Evolutionary conservation across 2,113 vertebrate genomes (phyloP), one percentile per base, ranked within the genome.

Genomic region (Fregetta grallaria): DNA sequence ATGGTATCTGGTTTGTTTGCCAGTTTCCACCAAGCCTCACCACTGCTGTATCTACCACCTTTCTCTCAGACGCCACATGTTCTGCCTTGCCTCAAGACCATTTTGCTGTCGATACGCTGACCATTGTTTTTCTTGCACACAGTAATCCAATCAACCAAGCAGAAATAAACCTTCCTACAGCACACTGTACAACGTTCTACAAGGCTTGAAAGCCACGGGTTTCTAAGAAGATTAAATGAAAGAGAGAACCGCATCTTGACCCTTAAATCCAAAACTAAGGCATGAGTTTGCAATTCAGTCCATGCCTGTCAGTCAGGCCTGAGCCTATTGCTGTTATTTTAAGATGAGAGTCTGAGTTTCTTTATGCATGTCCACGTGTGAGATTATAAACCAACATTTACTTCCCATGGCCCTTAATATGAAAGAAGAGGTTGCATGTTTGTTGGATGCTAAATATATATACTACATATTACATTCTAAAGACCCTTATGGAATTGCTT

Each of bases 141-240:
- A 49, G 30, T 82, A 92, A 94, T 96, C 94, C 93, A 96, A 92
- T 88, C 63, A 72, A 89, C 27, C 25, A 74, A 94, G 74, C 47
- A 92, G 76, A 97, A 97, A 97, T 83, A 76, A 97, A 95, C 63
- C 85, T 71, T 93, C 56, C 66, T 65, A 70, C n/a, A 95, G 63
- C 61, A 94, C 58, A 75, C n/a, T 87, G 44, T 36, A 73, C n/a
- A 58, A 66, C 5, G 1, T 70, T 86, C 62, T 88, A 58, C 10
- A 45, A 53, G 45, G 44, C 80, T 91, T 79, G 76, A 82, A 97
- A 95, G 53, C 66, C 79, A 94, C 5, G 34, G 44, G 76, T 95
- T 97, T 93, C 81, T 96, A 95, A 96, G 75, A 92, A 78, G 90
- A 95, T 93, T 96, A 97, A 95, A 96, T 80, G 67, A 95, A 94